phyloP scores from a whole-genome alignment of 1,140 invertebrate genomes.

The Drosophila elegans region DNA sequence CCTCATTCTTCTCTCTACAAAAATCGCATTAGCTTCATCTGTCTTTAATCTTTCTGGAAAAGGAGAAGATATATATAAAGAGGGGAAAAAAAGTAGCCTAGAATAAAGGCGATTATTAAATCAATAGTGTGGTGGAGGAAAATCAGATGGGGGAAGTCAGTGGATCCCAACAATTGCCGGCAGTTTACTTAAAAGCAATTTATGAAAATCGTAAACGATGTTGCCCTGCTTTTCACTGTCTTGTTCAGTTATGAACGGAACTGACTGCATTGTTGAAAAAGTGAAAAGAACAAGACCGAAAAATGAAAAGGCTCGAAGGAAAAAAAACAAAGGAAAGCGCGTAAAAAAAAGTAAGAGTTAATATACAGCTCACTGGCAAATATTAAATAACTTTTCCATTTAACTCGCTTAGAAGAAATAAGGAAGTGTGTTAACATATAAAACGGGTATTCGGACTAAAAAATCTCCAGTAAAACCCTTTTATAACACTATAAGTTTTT shows the following conservation, averaged over 20 bases:
- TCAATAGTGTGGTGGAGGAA: slow-evolving; percentile 8
- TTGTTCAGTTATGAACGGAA: slow-evolving; percentile 28
- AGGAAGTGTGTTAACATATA: too few relatives aligned
- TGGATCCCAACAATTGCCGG: slow-evolving; percentile 13
- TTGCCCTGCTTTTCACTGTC: slow-evolving; percentile 7
- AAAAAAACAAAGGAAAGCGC: not conserved
- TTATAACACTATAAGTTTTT: not conserved
- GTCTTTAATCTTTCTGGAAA: not conserved
- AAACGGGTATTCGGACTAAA: too few relatives aligned
- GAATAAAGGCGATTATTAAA: slow-evolving; percentile 15
- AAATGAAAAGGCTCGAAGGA: not conserved
- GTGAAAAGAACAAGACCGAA: slow-evolving; percentile 17
- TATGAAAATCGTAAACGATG: slow-evolving; percentile 52
- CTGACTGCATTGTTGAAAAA: slow-evolving; percentile 36
- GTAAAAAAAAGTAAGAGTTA: not conserved
- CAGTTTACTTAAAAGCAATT: slow-evolving; percentile 45
- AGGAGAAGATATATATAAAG: not conserved
- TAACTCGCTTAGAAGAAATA: too few relatives aligned
- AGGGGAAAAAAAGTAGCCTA: not conserved
- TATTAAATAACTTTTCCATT: too few relatives aligned
- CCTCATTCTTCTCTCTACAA: slow-evolving; percentile 2
- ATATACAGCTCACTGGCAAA: not conserved
- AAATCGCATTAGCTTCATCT: slow-evolving; percentile 27
- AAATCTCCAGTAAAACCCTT: not conserved
- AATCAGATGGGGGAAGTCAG: not conserved